These are phyloP conservation scores for Micrasema longulum DNA, from an alignment of 1,140 invertebrate genomes.

Conservation along the genomic window DNA sequence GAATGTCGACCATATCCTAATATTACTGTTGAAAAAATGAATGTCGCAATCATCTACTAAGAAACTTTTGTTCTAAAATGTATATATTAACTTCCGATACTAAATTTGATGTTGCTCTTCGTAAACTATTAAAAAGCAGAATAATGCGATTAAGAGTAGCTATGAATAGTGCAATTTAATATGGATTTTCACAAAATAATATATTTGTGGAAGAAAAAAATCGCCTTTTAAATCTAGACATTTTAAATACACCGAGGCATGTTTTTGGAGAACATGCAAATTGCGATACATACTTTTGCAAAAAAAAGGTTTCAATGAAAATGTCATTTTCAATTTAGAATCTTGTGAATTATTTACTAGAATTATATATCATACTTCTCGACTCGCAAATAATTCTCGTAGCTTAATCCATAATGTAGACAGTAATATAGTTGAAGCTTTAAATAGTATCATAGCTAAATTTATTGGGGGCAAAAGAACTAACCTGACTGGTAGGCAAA, in stretches of 20 bases:
- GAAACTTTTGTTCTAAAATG: constrained; percentile 54
- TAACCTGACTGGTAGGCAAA: constrained; percentile 49
- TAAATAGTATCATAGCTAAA: constrained; percentile 54
- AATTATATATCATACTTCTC: background rate
- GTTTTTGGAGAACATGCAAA: background rate
- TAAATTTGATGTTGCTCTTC: background rate
- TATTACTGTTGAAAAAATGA: constrained; percentile 59
- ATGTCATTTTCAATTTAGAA: background rate
- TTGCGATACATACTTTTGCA: constrained; percentile 2
- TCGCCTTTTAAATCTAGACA: background rate
- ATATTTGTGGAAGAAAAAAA: constrained; percentile 3
- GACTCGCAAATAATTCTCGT: constrained; percentile 44
- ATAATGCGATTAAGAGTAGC: background rate
- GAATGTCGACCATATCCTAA: constrained; percentile 56
- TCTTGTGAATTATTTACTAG: background rate
- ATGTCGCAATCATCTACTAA: constrained; percentile 57
- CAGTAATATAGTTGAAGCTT: constrained; percentile 54
- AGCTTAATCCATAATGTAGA: constrained; percentile 54
- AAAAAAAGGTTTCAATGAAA: no score
- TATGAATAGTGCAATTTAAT: background rate
- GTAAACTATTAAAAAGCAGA: background rate
- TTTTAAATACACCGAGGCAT: background rate
- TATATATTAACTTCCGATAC: constrained; percentile 7
- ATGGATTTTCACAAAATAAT: background rate
- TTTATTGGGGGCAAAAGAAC: constrained; percentile 55